Percentiles rank a stretch among this genome's conserved stretches.
Conservation (phyloP, 2,113 vertebrate species). For the Prolemur simus region DNA sequence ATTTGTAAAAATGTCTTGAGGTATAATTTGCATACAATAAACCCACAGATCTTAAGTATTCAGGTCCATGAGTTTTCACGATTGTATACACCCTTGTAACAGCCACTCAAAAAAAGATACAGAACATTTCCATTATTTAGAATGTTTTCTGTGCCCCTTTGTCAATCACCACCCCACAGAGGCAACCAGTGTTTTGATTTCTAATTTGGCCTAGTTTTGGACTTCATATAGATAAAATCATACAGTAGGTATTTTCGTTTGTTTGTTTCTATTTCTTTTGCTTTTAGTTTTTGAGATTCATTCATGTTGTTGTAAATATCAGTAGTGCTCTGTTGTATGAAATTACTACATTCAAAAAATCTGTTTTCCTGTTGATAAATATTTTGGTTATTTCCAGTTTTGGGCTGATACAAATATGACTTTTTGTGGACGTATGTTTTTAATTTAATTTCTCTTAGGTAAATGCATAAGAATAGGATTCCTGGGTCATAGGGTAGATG, state of each 20-base stretch:
- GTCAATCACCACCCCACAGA: background rate
- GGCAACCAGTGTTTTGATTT: background rate
- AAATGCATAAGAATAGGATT: background rate
- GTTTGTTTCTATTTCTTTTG: background rate
- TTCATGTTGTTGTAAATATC: constrained; percentile 21
- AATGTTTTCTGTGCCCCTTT: background rate
- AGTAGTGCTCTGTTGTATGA: background rate
- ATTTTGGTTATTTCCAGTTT: constrained; percentile 25
- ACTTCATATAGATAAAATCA: background rate
- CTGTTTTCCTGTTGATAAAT: background rate
- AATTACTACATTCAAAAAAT: background rate
- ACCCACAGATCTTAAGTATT: background rate
- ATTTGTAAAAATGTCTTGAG: constrained; percentile 1
- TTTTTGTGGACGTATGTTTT: background rate
- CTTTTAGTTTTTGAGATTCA: background rate
- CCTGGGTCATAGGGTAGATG: background rate
- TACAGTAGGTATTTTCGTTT: background rate
- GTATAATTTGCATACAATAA: background rate
- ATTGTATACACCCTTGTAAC: background rate
- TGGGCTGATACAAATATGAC: background rate
- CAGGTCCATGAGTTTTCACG: background rate
- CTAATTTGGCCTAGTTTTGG: background rate
- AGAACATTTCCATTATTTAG: background rate
- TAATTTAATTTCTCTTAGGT: constrained; percentile 32
- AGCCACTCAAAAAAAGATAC: background rate